Evolutionary conservation across 2,113 vertebrate species (phyloP).

Genomic region (Podocnemis expansa): DNA sequence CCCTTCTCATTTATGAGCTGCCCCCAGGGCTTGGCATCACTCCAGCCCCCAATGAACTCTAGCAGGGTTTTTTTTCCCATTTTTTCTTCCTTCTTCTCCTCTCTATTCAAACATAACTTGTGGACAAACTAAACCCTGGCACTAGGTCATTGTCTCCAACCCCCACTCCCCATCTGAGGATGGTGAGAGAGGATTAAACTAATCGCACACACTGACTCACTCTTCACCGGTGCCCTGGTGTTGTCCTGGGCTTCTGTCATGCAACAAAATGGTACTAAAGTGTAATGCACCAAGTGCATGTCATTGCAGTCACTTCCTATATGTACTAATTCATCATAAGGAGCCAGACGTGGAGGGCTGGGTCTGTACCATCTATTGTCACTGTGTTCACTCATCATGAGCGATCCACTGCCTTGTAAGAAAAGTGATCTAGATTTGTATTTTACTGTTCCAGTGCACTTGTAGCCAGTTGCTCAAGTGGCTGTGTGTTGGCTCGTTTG

Average conservation of each 20-base stretch:
- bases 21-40: conserved; percentile 60
- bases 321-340: conserved; percentile 43
- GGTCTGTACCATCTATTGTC: conserved; percentile 31
- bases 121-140: conserved; percentile 74
- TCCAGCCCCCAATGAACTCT: conserved; percentile 65
- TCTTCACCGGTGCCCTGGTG: conserved; percentile 59
- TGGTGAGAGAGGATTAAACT: conserved; percentile 75
- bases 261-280: conserved; percentile 28
- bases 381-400: conserved; percentile 14
- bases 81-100: conserved; percentile 36
- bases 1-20: not conserved
- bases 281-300: conserved; percentile 46
- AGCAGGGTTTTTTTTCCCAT: conserved; percentile 9
- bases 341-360: not conserved
- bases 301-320: conserved; percentile 64
- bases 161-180: conserved; percentile 32
- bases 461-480: conserved; percentile 46
- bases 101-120: conserved; percentile 69
- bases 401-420: conserved; percentile 12
- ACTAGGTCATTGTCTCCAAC: conserved; percentile 52
- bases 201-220: conserved; percentile 69
- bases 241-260: conserved; percentile 68
- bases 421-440: conserved; percentile 4
- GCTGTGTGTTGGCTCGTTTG: conserved; percentile 56
- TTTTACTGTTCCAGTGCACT: not conserved